These are phyloP conservation scores for Lucilia cuprina DNA, from an alignment of 1,140 invertebrate genomes.

Conservation along the genomic window DNA sequence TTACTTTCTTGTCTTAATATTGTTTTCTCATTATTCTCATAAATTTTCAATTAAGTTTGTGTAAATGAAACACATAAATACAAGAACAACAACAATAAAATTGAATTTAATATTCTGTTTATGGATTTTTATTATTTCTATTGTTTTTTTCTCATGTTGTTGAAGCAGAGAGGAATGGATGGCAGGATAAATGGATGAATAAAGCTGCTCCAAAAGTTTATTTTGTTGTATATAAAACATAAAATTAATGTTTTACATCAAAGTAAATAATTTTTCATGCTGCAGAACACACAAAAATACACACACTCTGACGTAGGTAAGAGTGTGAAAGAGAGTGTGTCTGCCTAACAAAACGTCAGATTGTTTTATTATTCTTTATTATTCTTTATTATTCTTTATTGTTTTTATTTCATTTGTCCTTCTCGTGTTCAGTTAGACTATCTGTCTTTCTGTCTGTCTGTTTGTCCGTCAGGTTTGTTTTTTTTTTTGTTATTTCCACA, in stretches of 20 bases:
- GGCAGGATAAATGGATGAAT: background rate
- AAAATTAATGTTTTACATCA: constrained; percentile 15
- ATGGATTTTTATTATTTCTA: constrained; percentile 8
- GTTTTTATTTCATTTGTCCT: background rate
- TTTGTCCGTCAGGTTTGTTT: too few relatives aligned
- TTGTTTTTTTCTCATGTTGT: background rate
- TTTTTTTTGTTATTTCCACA: background rate
- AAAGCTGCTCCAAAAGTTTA: background rate
- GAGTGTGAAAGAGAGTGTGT: background rate
- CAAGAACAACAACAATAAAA: background rate
- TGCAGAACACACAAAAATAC: background rate
- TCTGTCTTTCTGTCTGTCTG: background rate
- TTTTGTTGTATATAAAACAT: too few relatives aligned
- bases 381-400: background rate
- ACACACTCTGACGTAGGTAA: background rate
- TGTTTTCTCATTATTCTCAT: background rate
- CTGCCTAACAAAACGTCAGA: background rate
- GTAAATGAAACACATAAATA: background rate
- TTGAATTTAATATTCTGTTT: constrained; percentile 15
- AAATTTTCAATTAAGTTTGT: constrained; percentile 10
- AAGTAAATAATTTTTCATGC: constrained; percentile 12
- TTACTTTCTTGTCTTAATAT: background rate
- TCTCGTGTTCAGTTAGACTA: background rate
- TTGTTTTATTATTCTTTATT: background rate
- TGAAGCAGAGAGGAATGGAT: background rate